phyloP scores from a whole-genome alignment of 1,140 invertebrate species.

The Aplysia californica region DNA sequence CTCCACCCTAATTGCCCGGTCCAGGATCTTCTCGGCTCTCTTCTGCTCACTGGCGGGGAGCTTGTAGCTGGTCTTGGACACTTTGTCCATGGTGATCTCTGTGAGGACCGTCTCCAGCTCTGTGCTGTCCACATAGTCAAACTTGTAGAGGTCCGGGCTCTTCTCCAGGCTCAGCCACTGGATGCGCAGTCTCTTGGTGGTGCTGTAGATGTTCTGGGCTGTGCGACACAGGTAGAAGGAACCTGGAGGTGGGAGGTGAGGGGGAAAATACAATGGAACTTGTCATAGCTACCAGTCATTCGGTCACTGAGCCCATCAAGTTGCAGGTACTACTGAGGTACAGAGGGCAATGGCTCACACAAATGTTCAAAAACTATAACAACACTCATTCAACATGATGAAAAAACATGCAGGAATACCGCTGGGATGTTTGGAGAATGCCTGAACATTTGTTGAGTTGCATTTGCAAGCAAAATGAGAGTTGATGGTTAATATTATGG shows the following conservation, averaged over 20 bases:
- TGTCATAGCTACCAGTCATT: too few species aligned
- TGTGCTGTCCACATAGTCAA: slow-evolving; percentile 89
- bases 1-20: slow-evolving; percentile 68
- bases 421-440: too few species aligned
- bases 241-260: slow-evolving; percentile 72
- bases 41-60: slow-evolving; percentile 79
- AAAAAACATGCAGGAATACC: too few species aligned
- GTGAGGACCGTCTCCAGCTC: slow-evolving; percentile 73
- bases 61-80: slow-evolving; percentile 78
- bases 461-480: too few species aligned
- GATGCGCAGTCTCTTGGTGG: slow-evolving; percentile 83
- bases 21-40: slow-evolving; percentile 85
- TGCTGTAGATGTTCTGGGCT: slow-evolving; percentile 85
- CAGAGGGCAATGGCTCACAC: too few species aligned
- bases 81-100: slow-evolving; percentile 81
- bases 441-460: too few species aligned
- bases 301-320: too few species aligned
- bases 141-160: slow-evolving; percentile 81
- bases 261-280: too few species aligned
- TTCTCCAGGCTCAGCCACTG: slow-evolving; percentile 83
- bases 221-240: slow-evolving; percentile 92
- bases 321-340: too few species aligned
- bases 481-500: too few species aligned
- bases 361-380: too few species aligned
- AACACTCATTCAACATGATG: too few species aligned